Conservation (phyloP, 2,113 vertebrate genomes). For the Paratilapia polleni region DNA sequence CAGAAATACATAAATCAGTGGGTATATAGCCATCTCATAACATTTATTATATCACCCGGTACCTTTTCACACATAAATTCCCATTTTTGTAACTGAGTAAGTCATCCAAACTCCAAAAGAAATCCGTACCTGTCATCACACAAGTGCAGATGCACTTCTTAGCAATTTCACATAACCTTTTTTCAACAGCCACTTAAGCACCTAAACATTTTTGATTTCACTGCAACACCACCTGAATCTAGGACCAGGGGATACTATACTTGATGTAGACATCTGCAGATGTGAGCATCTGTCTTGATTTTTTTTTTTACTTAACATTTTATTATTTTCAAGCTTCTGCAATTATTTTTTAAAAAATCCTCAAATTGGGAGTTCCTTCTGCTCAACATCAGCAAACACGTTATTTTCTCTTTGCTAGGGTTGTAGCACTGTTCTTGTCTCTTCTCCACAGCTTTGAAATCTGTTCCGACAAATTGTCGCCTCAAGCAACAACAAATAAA, state of each 20-base stretch:
- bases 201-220: not conserved
- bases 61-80: not conserved
- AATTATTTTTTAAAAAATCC: not conserved
- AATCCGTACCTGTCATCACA: not conserved
- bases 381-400: not conserved
- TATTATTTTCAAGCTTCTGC: not conserved
- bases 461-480: not conserved
- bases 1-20: not conserved
- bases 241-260: not conserved
- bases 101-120: not conserved
- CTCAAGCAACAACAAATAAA: not conserved
- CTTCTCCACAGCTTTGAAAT: not conserved
- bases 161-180: not conserved
- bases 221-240: not conserved
- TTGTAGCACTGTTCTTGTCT: not conserved
- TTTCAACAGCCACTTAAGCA: not conserved
- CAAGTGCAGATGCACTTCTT: not conserved
- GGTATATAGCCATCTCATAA: not conserved
- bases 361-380: not conserved
- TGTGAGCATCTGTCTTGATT: not conserved
- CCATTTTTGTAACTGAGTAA: not conserved
- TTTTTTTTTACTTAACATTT: not conserved
- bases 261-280: not conserved
- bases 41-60: not conserved
- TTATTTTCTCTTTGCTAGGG: not conserved